Evolutionary conservation across 2,888 invertebrate genomes (phyloP).

Genomic region (Volucella bombylans): DNA sequence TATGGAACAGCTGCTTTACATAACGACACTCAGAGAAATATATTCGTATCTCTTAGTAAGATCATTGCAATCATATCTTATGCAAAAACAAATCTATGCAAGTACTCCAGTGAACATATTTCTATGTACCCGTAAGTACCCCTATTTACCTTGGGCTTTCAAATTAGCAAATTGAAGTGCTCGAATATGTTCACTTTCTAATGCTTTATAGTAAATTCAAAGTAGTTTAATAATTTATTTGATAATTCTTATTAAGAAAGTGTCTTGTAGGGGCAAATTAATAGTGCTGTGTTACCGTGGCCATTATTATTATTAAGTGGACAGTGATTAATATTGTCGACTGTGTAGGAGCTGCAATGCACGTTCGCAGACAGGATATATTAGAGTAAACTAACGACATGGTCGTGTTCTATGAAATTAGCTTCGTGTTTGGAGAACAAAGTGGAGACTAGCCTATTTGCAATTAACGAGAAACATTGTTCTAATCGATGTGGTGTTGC

Average conservation of each 20-base stretch:
- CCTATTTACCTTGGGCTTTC: no score
- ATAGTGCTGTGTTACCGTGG: conserved; percentile 10
- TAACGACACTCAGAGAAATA: no score
- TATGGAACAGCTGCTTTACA: no score
- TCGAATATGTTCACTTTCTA: background rate
- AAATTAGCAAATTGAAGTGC: no score
- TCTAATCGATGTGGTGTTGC: conserved; percentile 33
- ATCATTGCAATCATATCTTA: no score
- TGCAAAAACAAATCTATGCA: no score
- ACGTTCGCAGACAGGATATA: conserved; percentile 22
- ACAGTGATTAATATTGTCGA: conserved; percentile 52
- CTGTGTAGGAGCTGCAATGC: conserved; percentile 7
- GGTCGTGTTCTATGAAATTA: conserved; percentile 55
- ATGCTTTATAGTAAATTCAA: conserved; percentile 2
- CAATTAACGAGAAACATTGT: conserved; percentile 37
- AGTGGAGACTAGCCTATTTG: conserved; percentile 53
- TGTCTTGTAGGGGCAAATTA: conserved; percentile 36
- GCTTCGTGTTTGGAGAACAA: conserved; percentile 53
- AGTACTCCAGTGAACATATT: no score
- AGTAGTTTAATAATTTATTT: conserved; percentile 41
- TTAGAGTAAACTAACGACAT: conserved; percentile 41
- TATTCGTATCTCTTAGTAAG: no score
- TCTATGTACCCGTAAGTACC: no score
- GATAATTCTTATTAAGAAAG: conserved; percentile 34
- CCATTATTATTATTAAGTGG: conserved; percentile 55